phyloP scores from a whole-genome alignment of 2,797 vertebrate genomes.

The Buphagus erythrorhynchus region DNA sequence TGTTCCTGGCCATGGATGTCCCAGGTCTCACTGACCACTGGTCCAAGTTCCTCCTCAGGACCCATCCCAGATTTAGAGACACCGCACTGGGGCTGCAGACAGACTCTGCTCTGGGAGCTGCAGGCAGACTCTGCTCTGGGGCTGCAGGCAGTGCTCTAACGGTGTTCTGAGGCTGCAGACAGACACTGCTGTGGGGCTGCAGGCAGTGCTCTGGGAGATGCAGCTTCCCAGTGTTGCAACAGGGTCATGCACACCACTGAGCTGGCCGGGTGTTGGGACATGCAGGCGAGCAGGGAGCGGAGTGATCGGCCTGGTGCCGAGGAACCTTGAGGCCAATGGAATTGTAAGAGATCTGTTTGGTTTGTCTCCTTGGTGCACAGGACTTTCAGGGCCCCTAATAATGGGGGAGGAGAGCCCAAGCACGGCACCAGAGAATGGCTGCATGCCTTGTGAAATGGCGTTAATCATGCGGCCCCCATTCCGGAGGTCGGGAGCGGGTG shows the following conservation, averaged over 20 bases:
- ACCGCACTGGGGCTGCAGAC: no score
- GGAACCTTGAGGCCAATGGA: background rate
- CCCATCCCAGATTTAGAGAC: no score
- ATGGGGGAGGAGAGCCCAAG: fast-evolving
- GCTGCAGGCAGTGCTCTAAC: background rate
- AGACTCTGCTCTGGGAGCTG: no score
- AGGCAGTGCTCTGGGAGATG: background rate
- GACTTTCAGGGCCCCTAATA: background rate
- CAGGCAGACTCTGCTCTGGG: no score
- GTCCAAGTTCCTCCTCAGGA: background rate
- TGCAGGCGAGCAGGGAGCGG: fast-evolving
- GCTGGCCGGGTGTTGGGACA: fast-evolving
- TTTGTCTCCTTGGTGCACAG: background rate
- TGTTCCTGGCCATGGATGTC: background rate
- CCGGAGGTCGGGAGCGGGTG: no score
- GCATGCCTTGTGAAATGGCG: background rate
- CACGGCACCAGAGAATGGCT: fast-evolving
- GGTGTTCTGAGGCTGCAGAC: no score
- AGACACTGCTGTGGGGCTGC: background rate
- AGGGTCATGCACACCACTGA: fast-evolving
- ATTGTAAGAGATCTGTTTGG: background rate
- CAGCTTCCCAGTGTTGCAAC: fast-evolving
- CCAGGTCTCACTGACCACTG: background rate
- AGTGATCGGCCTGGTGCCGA: fast-evolving
- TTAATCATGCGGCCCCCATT: fast-evolving